These are phyloP conservation scores for Hermatobates lingyangjiaoensis DNA, from an alignment of 1,140 invertebrate genomes.

Conservation along the genomic window DNA sequence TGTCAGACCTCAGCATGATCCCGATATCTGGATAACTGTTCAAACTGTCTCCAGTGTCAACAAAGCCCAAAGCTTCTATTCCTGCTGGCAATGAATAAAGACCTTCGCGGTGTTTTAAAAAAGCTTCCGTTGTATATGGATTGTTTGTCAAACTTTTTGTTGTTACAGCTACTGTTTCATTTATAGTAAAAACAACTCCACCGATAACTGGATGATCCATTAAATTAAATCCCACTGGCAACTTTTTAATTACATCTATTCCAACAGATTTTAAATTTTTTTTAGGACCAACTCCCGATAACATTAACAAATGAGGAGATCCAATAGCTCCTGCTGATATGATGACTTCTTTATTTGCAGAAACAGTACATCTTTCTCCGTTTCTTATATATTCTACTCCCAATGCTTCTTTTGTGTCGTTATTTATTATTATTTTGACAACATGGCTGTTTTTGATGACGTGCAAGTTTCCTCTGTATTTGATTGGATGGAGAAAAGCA, in stretches of 20 bases:
- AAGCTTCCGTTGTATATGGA: slow-evolving; percentile 29
- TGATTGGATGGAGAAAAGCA: slow-evolving; percentile 43
- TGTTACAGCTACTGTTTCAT: not conserved
- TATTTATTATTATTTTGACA: not conserved
- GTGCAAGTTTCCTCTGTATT: not conserved
- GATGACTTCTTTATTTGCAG: slow-evolving; percentile 46
- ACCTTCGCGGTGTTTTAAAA: slow-evolving; percentile 26
- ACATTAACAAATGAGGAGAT: slow-evolving; percentile 60
- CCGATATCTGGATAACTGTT: not conserved
- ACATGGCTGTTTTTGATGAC: not conserved
- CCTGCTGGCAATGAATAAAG: not conserved
- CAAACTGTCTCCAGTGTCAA: not conserved
- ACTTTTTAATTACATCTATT: slow-evolving; percentile 46
- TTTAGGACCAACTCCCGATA: slow-evolving; percentile 65
- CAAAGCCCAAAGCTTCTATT: not conserved
- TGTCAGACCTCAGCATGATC: slow-evolving; percentile 44
- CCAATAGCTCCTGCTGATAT: slow-evolving; percentile 60
- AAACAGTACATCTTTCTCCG: slow-evolving; percentile 30
- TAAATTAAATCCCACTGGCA: slow-evolving; percentile 43
- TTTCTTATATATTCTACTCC: slow-evolving; percentile 51
- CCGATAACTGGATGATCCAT: slow-evolving; percentile 44
- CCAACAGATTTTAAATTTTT: slow-evolving; percentile 46
- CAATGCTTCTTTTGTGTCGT: not conserved
- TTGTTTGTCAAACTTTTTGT: slow-evolving; percentile 27
- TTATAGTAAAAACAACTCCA: not conserved